These are phyloP conservation scores for Heliangelus exortis DNA, from an alignment of 2,797 vertebrate genomes.

Conservation along the genomic window DNA sequence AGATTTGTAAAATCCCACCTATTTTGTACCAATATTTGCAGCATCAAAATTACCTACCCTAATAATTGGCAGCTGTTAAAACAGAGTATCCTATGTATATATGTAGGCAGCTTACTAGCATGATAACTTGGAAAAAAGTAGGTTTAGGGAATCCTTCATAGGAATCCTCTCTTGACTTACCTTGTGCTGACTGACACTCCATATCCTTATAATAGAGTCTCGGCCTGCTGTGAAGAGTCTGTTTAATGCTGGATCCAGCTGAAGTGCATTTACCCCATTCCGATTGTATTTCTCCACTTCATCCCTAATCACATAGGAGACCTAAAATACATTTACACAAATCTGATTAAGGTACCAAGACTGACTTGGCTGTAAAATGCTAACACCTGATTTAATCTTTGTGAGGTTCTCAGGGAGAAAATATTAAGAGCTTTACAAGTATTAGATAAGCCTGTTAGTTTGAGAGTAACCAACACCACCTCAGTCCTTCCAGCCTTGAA, in stretches of 20 bases:
- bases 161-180: conserved; percentile 68
- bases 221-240: conserved; percentile 96
- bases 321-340: conserved; percentile 77
- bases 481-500: not conserved
- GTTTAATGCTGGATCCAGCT: conserved; percentile 93
- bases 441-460: not conserved
- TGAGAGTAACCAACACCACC: not conserved
- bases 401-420: not conserved
- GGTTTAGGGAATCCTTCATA: not conserved
- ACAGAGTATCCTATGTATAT: not conserved
- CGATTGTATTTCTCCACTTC: conserved; percentile 98
- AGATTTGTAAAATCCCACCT: not conserved
- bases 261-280: conserved; percentile 96
- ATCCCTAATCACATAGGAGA: conserved; percentile 98
- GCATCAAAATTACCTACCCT: not conserved
- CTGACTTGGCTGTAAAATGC: not conserved
- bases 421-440: not conserved
- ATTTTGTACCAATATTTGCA: not conserved
- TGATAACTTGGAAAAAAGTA: not conserved
- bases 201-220: conserved; percentile 98
- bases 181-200: conserved; percentile 99
- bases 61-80: not conserved
- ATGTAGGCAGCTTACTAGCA: not conserved
- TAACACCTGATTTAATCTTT: not conserved
- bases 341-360: conserved; percentile 11